Evolutionary conservation across 2,797 vertebrate genomes (phyloP).

Genomic region (Pantherophis vulpinus): DNA sequence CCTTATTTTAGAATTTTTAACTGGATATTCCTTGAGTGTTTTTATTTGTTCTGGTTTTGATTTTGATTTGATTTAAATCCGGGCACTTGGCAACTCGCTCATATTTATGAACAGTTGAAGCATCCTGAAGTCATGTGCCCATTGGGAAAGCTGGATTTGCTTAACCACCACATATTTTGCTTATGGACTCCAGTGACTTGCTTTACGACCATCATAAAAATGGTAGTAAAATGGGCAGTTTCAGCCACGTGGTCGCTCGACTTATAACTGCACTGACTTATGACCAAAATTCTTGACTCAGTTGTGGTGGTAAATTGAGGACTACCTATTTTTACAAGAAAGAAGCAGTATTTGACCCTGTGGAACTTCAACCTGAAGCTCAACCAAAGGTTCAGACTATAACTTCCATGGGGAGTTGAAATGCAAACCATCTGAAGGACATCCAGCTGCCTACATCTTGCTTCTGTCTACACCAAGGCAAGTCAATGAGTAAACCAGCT

Average conservation of each 20-base stretch:
- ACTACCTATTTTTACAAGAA: not conserved
- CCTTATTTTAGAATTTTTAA: too few species aligned
- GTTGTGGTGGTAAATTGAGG: not conserved
- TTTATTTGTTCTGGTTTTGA: too few species aligned
- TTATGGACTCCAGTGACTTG: not conserved
- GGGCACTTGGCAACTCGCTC: too few species aligned
- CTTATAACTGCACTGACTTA: not conserved
- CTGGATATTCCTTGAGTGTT: too few species aligned
- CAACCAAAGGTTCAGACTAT: not conserved
- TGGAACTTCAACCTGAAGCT: not conserved
- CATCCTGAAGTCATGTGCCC: not conserved
- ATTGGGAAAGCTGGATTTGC: not conserved
- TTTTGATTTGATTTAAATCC: too few species aligned
- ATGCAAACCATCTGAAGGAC: not conserved
- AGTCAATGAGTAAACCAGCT: not conserved
- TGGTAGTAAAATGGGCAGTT: not conserved
- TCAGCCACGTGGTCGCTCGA: rapidly evolving
- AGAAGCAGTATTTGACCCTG: not conserved
- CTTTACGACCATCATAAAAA: not conserved
- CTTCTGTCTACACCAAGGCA: not conserved
- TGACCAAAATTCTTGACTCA: not conserved
- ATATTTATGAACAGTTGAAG: not conserved
- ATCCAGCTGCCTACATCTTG: not conserved
- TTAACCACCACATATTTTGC: not conserved
- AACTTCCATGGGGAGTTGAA: not conserved